Evolutionary conservation across 1,140 invertebrate genomes (phyloP), one percentile per base, ranked within the genome.

Genomic region (Aporrectodea caliginosa): DNA sequence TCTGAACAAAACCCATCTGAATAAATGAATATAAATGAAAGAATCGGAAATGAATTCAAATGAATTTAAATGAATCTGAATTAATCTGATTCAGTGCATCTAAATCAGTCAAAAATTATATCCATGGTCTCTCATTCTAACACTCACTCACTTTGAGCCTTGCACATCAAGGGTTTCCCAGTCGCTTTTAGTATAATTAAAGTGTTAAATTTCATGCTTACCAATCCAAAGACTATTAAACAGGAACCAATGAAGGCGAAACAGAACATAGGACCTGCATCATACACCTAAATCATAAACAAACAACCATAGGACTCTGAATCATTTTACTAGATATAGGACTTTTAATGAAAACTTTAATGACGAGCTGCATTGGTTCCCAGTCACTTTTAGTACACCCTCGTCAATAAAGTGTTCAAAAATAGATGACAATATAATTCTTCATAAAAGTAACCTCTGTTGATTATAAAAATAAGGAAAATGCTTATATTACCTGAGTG

Each of bases 201-300:
- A n/a, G n/a, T n/a, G n/a, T n/a, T 58, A 58, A 58, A 58, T 58
- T 58, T 30, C 16, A 73, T 76, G 82, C 83, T 84, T 82, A 87
- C 86, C 86, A 87, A 83, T 43, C 85, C 86, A 32, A 87, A 31
- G 16, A 85, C 82, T 73, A 87, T 84, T 1, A 86, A 73, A 12
- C 83, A 77, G 14, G 84, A 81, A n/a, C 86, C 84, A 80, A 80
- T 84, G 82, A 82, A 84, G 12, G 86, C 84, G 1, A 85, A 83
- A 84, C 83, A 84, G 73, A 86, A 87, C 35, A 87, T 70, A 2
- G 86, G 86, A 30, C 86, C 86, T 33, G 85, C 84, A 74, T 86
- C 85, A 31, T 79, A 80, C 34, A 86, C 80, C 86, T 87, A 79
- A 22, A 58, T 12, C 22, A 22, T 58, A 22, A 58, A 58, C 6